A percentile compares a stretch with the other conserved stretches of the same genome.
Evolutionary conservation across 2,113 vertebrate species (phyloP).

Genomic region (Dryoscopus gambensis): DNA sequence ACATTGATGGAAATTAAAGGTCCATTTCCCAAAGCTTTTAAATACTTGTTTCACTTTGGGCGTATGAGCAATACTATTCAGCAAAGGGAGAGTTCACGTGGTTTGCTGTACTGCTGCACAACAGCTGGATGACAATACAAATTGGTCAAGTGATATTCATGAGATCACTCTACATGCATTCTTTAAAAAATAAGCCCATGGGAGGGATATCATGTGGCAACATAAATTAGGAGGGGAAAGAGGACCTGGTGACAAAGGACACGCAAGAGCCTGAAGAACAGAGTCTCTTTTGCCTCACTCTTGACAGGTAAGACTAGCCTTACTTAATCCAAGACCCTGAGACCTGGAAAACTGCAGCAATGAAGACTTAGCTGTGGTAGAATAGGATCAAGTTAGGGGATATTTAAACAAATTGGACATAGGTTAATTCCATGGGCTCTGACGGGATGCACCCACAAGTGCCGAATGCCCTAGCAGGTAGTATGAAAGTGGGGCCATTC

Average conservation of each 20-base stretch:
- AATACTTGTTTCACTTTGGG: background rate
- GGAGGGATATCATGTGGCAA: background rate
- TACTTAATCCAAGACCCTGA: background rate
- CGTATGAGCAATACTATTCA: background rate
- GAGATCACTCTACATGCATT: background rate
- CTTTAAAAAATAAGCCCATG: background rate
- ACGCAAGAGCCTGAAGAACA: background rate
- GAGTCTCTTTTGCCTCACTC: background rate
- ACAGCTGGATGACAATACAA: background rate
- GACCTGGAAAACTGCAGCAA: background rate
- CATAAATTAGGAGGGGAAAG: background rate
- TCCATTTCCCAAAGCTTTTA: conserved; percentile 5
- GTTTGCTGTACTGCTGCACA: background rate
- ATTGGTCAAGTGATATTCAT: background rate
- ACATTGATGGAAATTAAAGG: background rate
- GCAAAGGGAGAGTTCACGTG: background rate
- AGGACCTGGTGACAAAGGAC: background rate
- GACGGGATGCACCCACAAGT: background rate
- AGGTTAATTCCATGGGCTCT: background rate
- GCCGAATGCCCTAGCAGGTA: background rate
- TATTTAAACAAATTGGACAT: background rate
- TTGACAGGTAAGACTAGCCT: rapidly evolving
- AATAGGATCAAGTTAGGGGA: background rate
- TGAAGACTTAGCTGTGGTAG: background rate
- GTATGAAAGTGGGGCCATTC: background rate